phyloP scores from a whole-genome alignment of 2,888 invertebrate species.

The Entomobrya multifasciata region DNA sequence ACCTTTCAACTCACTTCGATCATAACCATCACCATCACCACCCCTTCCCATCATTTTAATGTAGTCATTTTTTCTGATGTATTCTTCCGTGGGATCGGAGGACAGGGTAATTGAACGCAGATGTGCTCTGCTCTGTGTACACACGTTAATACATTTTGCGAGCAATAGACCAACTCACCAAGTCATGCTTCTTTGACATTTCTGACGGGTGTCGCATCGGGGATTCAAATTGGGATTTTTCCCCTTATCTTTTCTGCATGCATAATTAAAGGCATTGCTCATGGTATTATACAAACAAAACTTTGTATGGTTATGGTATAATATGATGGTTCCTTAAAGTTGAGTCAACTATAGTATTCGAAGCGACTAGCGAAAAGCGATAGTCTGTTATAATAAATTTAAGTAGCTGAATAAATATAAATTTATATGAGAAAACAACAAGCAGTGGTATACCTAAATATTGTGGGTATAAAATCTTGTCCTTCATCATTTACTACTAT shows the following conservation, averaged over 20 bases:
- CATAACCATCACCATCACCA: too few relatives aligned
- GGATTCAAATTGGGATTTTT: conserved; percentile 11
- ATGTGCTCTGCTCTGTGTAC: conserved; percentile 36
- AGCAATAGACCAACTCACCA: neutral
- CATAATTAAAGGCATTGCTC: conserved; percentile 3
- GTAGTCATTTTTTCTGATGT: conserved; percentile 30
- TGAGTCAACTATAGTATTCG: too few relatives aligned
- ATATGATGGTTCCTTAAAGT: too few relatives aligned
- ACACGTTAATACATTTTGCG: too few relatives aligned
- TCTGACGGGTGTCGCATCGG: conserved; percentile 60
- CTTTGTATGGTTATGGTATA: too few relatives aligned
- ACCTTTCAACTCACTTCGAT: neutral
- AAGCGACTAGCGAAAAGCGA: too few relatives aligned
- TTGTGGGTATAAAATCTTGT: neutral
- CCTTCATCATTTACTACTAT: conserved; percentile 3
- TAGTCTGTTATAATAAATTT: too few relatives aligned
- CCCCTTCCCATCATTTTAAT: neutral
- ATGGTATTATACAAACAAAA: neutral
- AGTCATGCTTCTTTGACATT: neutral
- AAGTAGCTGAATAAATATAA: too few relatives aligned
- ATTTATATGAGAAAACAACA: too few relatives aligned
- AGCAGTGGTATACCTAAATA: too few relatives aligned
- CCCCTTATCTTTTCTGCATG: conserved; percentile 23
- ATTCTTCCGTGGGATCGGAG: conserved; percentile 40
- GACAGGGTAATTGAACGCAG: conserved; percentile 48